Base-by-base conservation (phyloP, 2,888 invertebrate genomes). In the Conops quadrifasciatus region DNA sequence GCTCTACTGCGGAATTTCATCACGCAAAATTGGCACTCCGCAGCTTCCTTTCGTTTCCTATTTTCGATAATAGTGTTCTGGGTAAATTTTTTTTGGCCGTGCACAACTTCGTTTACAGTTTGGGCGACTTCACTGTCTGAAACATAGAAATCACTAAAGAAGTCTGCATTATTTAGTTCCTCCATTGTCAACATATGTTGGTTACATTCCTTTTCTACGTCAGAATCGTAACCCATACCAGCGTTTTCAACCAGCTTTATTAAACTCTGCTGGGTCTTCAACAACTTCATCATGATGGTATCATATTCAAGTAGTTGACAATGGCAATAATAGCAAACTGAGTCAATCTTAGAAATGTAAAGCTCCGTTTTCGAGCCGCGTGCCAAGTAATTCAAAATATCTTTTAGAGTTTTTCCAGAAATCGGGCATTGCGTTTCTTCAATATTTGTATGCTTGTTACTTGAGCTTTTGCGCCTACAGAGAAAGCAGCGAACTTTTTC, bases 21-120 rank as follows among this genome's bases (percentile, higher is more conserved):
- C 7, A 76, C 76, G 67, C 78, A 78, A 1, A 77, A 67, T 30
- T 75, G 75, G 36, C 78, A 78, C 65, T 78, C 76, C 4, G 75
- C 11, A 24, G 21, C 43, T n/a, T 47, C 49, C 16, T 19, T 58
- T 24, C 4, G 30, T 36, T 26, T 64, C 28, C 28, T 26, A 9
- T 49, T 15, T 21, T 16, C n/a, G 11, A 47, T 26, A 16, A n/a
- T 49, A 15, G 58, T 28, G 9, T 15, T 58, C 15, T 58, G 13
- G 26, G 28, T 28, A 58, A 53, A n/a, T 9, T 53, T 53, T 4
- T 66, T 56, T 9, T n/a, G 13, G n/a, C 24, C 72, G 11, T 66
- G 65, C 16, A 76, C 73, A 45, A 73, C 78, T 43, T 77, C 77
- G 9, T 72, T 63, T 36, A 78, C 72, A 9, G 77, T 77, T 67